phyloP scores from a whole-genome alignment of 2,113 vertebrate genomes.

The Heliornis fulica region DNA sequence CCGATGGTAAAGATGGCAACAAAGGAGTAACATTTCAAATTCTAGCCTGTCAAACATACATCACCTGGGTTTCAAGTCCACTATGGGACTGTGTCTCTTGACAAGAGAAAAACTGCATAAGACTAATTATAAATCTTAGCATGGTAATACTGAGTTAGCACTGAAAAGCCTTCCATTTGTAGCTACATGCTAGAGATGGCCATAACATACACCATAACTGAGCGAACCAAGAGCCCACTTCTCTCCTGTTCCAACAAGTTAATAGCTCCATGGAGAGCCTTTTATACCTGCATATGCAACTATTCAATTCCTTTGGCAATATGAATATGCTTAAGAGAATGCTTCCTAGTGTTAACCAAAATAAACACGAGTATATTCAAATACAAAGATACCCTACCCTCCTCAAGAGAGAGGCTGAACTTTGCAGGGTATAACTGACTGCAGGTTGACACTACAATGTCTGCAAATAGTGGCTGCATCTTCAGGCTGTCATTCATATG shows the following conservation, averaged over 20 bases:
- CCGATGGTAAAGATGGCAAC: fast-evolving
- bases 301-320: neutral
- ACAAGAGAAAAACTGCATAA: neutral
- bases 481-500: neutral
- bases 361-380: neutral
- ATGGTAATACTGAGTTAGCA: neutral
- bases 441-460: fast-evolving
- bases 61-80: neutral
- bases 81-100: neutral
- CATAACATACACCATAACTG: neutral
- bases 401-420: neutral
- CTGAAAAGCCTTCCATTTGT: neutral
- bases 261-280: neutral
- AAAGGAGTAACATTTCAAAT: neutral
- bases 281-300: neutral
- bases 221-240: neutral
- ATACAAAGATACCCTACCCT: neutral
- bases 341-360: neutral
- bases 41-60: neutral
- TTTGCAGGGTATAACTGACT: neutral
- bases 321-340: neutral
- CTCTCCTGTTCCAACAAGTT: neutral
- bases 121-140: neutral
- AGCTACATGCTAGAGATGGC: neutral
- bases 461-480: neutral